Base-by-base conservation (phyloP, 2,113 vertebrate genomes). In the Zeus faber region DNA sequence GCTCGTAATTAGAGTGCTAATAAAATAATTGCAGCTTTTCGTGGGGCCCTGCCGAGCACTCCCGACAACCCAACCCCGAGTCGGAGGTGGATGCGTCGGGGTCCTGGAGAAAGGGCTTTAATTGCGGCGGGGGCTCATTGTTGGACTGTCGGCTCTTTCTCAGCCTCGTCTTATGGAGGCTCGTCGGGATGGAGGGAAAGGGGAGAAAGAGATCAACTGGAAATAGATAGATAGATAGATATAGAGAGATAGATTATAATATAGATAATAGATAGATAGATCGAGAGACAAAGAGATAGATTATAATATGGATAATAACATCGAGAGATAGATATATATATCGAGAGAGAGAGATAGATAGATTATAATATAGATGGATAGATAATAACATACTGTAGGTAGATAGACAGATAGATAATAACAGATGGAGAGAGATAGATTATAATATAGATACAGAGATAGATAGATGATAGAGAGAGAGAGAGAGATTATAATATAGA, bases 131-230 rank as follows among this genome's bases (percentile, higher is more conserved):
- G 26, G 48, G 59, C n/a, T n/a, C 52, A 60, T 56, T 79, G 70
- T 71, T 81, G 73, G 59, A 43, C 54, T 70, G 72, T 85, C 81
- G 71, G 76, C 83, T 71, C 61, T 83, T 82, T 79, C 62, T 58
- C 54, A 54, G 69, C 61, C 51, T 67, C 9, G 46, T 67, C 64
- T 77, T 54, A 62, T 67, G 61, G 3, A 4, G 64, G 20, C 49
- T 18, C 46, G 73, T 74, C 67, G 54, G 49, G 67, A 67, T 65
- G 57, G 49, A 67, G 67, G 57, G 49, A 37, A 61, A 27, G 20
- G 62, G 17, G 20, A 43, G 20, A 43, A 8, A 31, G 61, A 75
- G 75, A 64, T 53, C 49, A 3, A 65, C n/a, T n/a, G n/a, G n/a
- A n/a, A n/a, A n/a, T n/a, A n/a, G n/a, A n/a, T n/a, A 47, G 50